Evolutionary conservation across 2,888 invertebrate genomes (phyloP).

Genomic region (Hirudinaria manillensis): DNA sequence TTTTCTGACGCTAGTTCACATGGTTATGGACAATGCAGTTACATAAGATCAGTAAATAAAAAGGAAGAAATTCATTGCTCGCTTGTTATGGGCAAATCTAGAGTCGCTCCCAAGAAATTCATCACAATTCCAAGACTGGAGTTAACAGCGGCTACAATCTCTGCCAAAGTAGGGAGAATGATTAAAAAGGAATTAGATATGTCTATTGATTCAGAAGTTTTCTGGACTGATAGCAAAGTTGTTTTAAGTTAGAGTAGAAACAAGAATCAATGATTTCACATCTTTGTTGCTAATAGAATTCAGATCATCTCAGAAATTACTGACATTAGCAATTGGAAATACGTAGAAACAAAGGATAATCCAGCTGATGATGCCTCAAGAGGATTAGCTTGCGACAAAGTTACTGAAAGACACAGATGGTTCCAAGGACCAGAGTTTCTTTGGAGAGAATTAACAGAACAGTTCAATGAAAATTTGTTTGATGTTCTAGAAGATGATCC

Average conservation of each 20-base stretch:
- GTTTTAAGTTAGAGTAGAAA: slow-evolving; percentile 29
- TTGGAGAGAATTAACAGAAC: not conserved
- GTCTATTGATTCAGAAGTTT: slow-evolving; percentile 28
- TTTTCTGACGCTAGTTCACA: slow-evolving; percentile 40
- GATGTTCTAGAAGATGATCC: slow-evolving; percentile 17
- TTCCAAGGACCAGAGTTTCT: slow-evolving; percentile 29
- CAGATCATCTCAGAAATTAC: slow-evolving; percentile 37
- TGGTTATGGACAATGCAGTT: slow-evolving; percentile 39
- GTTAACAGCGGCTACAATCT: not conserved
- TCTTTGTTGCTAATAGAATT: slow-evolving; percentile 42
- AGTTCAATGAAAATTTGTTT: not conserved
- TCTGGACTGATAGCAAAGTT: slow-evolving; percentile 28
- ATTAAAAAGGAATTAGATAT: slow-evolving; percentile 27
- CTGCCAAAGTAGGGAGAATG: slow-evolving; percentile 16
- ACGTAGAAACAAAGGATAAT: slow-evolving; percentile 40
- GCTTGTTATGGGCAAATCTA: slow-evolving; percentile 38
- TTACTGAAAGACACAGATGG: slow-evolving; percentile 16
- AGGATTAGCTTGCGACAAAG: slow-evolving; percentile 27
- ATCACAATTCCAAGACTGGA: slow-evolving; percentile 35
- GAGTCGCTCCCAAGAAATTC: slow-evolving; percentile 39
- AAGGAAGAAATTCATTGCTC: slow-evolving; percentile 36
- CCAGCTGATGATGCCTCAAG: slow-evolving; percentile 38
- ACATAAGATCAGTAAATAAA: slow-evolving; percentile 34
- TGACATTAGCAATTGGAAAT: slow-evolving; percentile 38
- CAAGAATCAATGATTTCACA: slow-evolving; percentile 39